phyloP scores from a whole-genome alignment of 2,113 vertebrate genomes.

The Todiramphus chloris region DNA sequence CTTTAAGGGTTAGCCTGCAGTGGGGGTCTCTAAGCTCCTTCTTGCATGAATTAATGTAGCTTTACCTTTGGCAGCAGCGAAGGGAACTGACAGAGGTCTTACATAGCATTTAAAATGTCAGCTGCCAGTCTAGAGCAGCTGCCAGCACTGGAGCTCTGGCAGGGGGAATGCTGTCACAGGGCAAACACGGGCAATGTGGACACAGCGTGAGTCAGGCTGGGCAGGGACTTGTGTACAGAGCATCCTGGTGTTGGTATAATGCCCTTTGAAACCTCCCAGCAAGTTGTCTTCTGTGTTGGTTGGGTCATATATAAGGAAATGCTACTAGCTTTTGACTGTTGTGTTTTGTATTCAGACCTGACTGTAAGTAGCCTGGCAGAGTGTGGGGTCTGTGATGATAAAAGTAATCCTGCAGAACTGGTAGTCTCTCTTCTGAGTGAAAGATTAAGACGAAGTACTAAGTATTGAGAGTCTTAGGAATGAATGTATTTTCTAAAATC shows the following conservation, averaged over 20 bases:
- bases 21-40: background rate
- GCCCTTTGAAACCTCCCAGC: background rate
- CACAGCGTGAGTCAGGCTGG: background rate
- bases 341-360: background rate
- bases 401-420: background rate
- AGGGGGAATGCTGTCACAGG: background rate
- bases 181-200: background rate
- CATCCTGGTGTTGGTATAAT: background rate
- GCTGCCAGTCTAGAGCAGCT: background rate
- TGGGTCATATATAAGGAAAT: background rate
- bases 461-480: background rate
- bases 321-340: background rate
- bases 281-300: background rate
- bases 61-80: conserved; percentile 40
- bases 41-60: background rate
- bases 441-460: background rate
- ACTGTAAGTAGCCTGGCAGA: background rate
- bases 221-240: background rate
- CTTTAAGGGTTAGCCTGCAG: background rate
- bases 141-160: background rate
- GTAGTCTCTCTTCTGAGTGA: background rate
- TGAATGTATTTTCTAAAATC: background rate
- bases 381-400: background rate
- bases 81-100: conserved; percentile 11
- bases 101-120: conserved; percentile 46